Conservation (phyloP, 2,113 vertebrate species). For the Archocentrus centrarchus region DNA sequence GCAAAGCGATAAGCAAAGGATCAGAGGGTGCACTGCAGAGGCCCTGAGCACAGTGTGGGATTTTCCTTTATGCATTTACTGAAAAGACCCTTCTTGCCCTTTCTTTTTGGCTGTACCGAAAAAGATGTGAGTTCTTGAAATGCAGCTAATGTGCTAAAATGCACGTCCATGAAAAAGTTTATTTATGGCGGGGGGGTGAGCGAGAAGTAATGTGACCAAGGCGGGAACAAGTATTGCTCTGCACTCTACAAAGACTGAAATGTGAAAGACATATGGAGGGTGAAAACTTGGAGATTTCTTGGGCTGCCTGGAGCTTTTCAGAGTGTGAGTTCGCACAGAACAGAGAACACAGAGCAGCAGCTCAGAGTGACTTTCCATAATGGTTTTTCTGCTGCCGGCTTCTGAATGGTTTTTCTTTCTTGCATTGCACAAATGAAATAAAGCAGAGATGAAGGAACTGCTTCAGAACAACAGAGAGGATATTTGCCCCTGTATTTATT, state of each 20-base stretch:
- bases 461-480: slow-evolving; percentile 19
- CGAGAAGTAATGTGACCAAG: slow-evolving; percentile 12
- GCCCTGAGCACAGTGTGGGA: not conserved
- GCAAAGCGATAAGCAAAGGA: slow-evolving; percentile 22
- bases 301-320: slow-evolving; percentile 44
- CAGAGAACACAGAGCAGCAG: slow-evolving; percentile 30
- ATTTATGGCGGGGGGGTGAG: not conserved
- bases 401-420: slow-evolving; percentile 2
- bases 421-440: slow-evolving; percentile 15
- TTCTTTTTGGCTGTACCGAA: slow-evolving; percentile 6
- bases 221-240: slow-evolving; percentile 2
- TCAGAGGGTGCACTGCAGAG: slow-evolving; percentile 10
- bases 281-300: slow-evolving; percentile 26
- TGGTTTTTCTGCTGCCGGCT: slow-evolving; percentile 4
- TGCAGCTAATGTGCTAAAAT: slow-evolving; percentile 42
- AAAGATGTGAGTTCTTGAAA: slow-evolving; percentile 26
- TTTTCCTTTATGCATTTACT: slow-evolving; percentile 31
- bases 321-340: slow-evolving; percentile 44
- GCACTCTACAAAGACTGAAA: slow-evolving; percentile 18
- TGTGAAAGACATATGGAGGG: slow-evolving; percentile 37
- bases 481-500: slow-evolving; percentile 36
- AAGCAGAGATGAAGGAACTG: not conserved
- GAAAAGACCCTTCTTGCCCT: slow-evolving; percentile 16
- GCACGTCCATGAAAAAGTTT: slow-evolving; percentile 9
- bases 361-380: slow-evolving; percentile 40